Percentiles rank a stretch among this genome's conserved stretches.
phyloP scores from a whole-genome alignment of 2,888 invertebrate genomes.

The Caenorhabditis wallacei region DNA sequence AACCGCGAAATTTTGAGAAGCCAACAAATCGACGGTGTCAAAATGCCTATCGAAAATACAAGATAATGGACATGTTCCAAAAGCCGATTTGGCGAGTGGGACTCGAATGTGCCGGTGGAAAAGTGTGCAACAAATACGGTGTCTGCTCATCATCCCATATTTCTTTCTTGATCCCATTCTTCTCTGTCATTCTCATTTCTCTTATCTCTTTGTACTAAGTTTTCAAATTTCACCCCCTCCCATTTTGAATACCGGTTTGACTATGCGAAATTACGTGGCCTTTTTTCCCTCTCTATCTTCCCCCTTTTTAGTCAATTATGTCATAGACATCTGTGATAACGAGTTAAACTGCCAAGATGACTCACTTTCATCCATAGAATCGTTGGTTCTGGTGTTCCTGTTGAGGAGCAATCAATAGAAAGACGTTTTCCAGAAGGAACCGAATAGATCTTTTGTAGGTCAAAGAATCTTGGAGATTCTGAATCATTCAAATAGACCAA shows the following conservation, averaged over 20 bases:
- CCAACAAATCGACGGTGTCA: constrained; percentile 81
- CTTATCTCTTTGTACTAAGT: constrained; percentile 43
- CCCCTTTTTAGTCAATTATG: constrained; percentile 8
- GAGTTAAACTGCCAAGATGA: constrained; percentile 21
- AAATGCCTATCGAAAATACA: constrained; percentile 81
- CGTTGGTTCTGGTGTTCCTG: constrained; percentile 85
- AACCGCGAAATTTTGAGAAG: constrained; percentile 72
- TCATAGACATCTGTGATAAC: constrained; percentile 31
- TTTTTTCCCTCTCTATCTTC: constrained; percentile 3
- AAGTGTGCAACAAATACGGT: constrained; percentile 82
- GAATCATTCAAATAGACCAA: constrained; percentile 69
- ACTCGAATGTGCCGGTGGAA: constrained; percentile 82
- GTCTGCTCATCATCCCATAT: constrained; percentile 76
- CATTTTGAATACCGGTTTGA: constrained; percentile 23
- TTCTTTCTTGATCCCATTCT: constrained; percentile 52
- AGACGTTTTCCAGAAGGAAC: constrained; percentile 85
- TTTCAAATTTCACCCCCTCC: not conserved
- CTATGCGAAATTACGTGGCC: constrained; percentile 48
- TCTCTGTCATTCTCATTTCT: constrained; percentile 38
- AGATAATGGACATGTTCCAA: constrained; percentile 75
- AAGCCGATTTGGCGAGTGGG: constrained; percentile 81
- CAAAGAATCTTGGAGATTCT: constrained; percentile 84
- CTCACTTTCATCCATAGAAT: constrained; percentile 85
- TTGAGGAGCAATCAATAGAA: constrained; percentile 85
- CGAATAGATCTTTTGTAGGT: constrained; percentile 78